Evolutionary conservation across 2,797 vertebrate genomes (phyloP).

Genomic region (Phyllotis vaccarum): DNA sequence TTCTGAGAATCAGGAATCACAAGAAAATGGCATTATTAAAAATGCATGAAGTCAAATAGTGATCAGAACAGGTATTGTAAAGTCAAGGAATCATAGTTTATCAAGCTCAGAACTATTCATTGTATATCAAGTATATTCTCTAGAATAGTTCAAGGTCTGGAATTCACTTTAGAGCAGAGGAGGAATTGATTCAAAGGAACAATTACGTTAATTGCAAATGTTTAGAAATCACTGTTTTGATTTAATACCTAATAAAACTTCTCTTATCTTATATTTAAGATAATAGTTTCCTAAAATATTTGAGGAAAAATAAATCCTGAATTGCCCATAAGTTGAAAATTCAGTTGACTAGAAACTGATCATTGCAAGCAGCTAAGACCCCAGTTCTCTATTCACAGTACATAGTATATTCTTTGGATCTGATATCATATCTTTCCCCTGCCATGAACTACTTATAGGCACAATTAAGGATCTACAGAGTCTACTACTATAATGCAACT

Average conservation of each 20-base stretch:
- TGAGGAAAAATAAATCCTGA: background rate
- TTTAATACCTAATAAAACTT: background rate
- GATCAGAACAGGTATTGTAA: slow-evolving; percentile 8
- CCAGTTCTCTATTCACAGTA: no score
- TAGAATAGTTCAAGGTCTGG: background rate
- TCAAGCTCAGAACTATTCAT: background rate
- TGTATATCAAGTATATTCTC: background rate
- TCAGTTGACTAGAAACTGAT: background rate
- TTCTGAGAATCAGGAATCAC: background rate
- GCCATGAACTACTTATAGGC: background rate
- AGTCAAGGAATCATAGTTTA: background rate
- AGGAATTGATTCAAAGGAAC: background rate
- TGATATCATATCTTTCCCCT: background rate
- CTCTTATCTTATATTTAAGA: background rate
- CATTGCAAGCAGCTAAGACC: background rate
- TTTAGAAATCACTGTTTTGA: background rate
- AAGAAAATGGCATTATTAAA: background rate
- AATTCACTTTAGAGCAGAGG: background rate
- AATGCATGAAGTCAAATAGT: background rate
- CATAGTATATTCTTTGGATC: background rate
- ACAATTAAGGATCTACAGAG: background rate
- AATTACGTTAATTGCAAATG: background rate
- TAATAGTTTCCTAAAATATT: background rate
- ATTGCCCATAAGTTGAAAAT: background rate
- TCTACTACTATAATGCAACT: background rate